Conservation (phyloP, 2,888 invertebrate species). For the Polydrusus pterygomalis region DNA sequence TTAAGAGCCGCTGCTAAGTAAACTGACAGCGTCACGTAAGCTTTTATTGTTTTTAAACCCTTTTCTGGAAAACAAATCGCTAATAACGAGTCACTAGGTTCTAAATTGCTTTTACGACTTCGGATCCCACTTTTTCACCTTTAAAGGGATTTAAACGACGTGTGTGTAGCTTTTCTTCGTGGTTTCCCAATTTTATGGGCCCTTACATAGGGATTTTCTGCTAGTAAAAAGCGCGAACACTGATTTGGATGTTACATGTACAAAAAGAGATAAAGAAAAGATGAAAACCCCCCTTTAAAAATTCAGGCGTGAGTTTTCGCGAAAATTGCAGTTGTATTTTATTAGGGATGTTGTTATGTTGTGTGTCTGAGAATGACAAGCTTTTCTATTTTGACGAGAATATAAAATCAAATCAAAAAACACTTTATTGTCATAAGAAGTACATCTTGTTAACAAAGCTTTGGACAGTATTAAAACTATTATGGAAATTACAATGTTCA, state of each 20-base stretch:
- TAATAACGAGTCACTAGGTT: conserved; percentile 40
- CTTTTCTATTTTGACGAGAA: no score
- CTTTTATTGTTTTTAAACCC: background rate
- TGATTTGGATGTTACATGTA: conserved; percentile 28
- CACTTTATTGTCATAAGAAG: no score
- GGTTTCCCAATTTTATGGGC: conserved; percentile 24
- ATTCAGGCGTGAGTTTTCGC: background rate
- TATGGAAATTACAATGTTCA: no score
- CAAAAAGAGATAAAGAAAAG: background rate
- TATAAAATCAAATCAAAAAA: no score
- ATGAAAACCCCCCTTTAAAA: background rate
- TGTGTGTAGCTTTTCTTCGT: conserved; percentile 34
- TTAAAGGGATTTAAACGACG: conserved; percentile 39
- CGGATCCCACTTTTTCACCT: conserved; percentile 24
- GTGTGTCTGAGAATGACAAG: no score
- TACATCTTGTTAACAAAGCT: no score
- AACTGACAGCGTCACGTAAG: background rate
- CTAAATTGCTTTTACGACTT: conserved; percentile 22
- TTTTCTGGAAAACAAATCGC: conserved; percentile 18
- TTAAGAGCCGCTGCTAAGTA: no score
- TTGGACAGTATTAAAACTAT: no score
- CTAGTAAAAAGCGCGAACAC: conserved; percentile 15
- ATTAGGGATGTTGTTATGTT: background rate
- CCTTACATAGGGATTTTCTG: conserved; percentile 15
- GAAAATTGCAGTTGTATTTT: no score